Conservation (phyloP, 1,140 invertebrate species). For the Monochamus saltuarius region DNA sequence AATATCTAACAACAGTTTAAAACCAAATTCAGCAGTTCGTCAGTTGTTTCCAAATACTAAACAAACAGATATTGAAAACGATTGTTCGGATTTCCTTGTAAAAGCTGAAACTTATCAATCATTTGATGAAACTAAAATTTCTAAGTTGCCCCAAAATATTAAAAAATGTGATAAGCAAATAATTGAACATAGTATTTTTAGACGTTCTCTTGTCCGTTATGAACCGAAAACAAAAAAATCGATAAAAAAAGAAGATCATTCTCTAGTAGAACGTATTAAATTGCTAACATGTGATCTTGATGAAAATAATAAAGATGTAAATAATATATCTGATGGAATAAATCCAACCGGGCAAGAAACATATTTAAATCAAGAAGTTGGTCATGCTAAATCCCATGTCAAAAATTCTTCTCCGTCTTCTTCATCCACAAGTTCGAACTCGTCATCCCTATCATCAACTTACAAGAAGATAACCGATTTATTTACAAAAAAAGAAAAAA, state of each 20-base stretch:
- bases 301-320: constrained; percentile 51
- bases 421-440: constrained; percentile 55
- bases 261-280: constrained; percentile 76
- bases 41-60: constrained; percentile 65
- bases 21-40: constrained; percentile 72
- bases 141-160: background rate
- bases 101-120: background rate
- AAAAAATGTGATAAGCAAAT: background rate
- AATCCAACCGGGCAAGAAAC: constrained; percentile 59
- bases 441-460: constrained; percentile 59
- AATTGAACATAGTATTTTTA: background rate
- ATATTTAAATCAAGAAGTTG: constrained; percentile 53
- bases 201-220: constrained; percentile 55
- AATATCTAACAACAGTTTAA: constrained; percentile 61
- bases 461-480: constrained; percentile 70
- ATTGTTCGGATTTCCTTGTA: constrained; percentile 45
- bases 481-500: constrained; percentile 59
- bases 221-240: constrained; percentile 56
- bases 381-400: too few species aligned
- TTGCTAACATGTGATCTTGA: constrained; percentile 80
- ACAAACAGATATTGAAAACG: constrained; percentile 21
- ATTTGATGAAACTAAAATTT: background rate
- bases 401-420: constrained; percentile 56
- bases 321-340: constrained; percentile 46
- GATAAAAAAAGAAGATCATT: constrained; percentile 60